These are phyloP conservation scores for Molossus alvarezi DNA, from an alignment of 2,797 vertebrate species.

Conservation along the genomic window DNA sequence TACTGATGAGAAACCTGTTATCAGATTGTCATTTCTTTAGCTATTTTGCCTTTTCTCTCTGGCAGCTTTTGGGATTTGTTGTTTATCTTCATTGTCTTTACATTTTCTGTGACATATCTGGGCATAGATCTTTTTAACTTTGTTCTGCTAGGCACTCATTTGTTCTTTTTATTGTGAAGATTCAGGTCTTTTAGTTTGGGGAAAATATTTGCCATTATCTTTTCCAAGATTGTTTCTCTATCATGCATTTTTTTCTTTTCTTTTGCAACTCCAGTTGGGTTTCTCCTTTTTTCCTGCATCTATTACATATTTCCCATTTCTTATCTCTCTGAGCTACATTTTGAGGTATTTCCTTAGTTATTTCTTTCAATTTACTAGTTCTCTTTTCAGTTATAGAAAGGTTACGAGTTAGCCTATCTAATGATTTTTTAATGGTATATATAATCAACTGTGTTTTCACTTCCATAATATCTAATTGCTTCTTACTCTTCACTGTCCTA, in stretches of 20 bases:
- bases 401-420: not conserved
- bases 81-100: not conserved
- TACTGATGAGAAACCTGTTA: not conserved
- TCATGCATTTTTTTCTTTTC: not conserved
- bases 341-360: not conserved
- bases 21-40: not conserved
- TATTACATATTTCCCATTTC: not conserved
- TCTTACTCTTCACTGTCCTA: not conserved
- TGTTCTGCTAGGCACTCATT: slow-evolving; percentile 11
- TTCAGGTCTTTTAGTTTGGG: not conserved
- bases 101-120: not conserved
- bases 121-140: not conserved
- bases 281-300: not conserved
- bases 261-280: not conserved
- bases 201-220: not conserved
- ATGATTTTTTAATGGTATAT: not conserved
- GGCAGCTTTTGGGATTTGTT: not conserved
- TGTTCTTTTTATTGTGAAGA: not conserved
- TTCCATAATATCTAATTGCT: not conserved
- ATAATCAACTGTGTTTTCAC: not conserved
- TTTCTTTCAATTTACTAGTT: not conserved
- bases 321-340: not conserved
- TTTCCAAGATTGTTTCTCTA: not conserved
- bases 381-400: not conserved
- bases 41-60: not conserved